Evolutionary conservation across 2,113 vertebrate genomes (phyloP).

Genomic region (Dolichotis patagonum): DNA sequence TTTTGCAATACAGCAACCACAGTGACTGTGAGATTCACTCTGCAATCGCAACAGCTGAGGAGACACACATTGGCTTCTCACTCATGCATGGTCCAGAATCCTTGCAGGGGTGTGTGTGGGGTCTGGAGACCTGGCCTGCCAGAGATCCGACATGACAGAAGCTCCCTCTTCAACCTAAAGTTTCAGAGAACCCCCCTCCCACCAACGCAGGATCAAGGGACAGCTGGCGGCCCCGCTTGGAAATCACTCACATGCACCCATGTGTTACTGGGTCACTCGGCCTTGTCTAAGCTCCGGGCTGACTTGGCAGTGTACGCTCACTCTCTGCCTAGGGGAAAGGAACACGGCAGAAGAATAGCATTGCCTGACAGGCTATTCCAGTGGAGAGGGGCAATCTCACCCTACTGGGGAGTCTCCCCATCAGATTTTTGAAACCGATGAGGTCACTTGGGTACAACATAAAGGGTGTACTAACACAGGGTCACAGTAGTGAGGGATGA

Average conservation of each 20-base stretch:
- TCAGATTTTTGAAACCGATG: background rate
- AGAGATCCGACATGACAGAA: background rate
- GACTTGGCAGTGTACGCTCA: background rate
- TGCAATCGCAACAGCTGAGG: too few relatives aligned
- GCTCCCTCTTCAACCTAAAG: background rate
- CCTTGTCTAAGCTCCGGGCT: background rate
- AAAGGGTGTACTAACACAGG: background rate
- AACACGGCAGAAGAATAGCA: background rate
- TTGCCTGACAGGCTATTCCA: background rate
- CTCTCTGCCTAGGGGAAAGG: background rate
- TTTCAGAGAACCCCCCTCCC: background rate
- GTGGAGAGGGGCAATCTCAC: background rate
- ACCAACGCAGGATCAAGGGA: background rate
- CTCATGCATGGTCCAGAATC: background rate
- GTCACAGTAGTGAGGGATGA: background rate
- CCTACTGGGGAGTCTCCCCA: background rate
- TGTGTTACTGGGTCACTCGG: background rate
- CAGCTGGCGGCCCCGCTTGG: background rate
- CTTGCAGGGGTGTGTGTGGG: background rate
- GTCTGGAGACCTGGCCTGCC: background rate
- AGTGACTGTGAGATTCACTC: fast-evolving
- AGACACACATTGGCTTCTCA: background rate
- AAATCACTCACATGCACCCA: background rate
- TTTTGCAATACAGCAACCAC: background rate
- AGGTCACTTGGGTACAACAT: background rate